phyloP scores from a whole-genome alignment of 2,797 vertebrate genomes.

The Spinus pinus region DNA sequence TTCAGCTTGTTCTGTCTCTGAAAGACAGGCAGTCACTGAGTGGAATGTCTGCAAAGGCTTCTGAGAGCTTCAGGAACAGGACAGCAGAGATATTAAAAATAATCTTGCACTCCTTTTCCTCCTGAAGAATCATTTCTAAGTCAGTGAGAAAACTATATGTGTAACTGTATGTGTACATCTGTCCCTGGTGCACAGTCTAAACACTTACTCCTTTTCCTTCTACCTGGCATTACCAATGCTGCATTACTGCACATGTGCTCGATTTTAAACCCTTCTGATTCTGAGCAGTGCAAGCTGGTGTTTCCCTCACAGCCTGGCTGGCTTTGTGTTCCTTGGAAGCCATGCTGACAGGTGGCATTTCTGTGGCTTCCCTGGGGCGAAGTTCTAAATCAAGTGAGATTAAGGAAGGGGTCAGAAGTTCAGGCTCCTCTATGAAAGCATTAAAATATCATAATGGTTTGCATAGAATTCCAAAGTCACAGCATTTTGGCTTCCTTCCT shows the following conservation, averaged over 20 bases:
- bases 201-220: neutral
- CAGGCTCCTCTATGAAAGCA: neutral
- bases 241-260: neutral
- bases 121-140: neutral
- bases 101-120: neutral
- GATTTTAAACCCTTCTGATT: neutral
- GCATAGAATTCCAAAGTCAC: neutral
- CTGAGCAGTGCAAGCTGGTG: neutral
- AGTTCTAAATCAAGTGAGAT: neutral
- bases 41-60: neutral
- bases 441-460: neutral
- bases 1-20: neutral
- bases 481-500: neutral
- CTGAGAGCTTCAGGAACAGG: neutral
- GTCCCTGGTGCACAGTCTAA: neutral
- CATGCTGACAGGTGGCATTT: slow-evolving; percentile 2
- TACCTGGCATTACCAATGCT: neutral
- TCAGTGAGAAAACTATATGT: neutral
- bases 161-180: neutral
- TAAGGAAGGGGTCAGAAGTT: slow-evolving; percentile 23
- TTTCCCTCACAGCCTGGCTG: neutral
- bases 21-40: neutral
- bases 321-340: neutral
- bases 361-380: neutral
- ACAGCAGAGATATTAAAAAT: neutral